Percentiles rank a stretch among this genome's conserved stretches.
Evolutionary conservation across 2,113 vertebrate genomes (phyloP).

Genomic region (Camelus bactrianus): DNA sequence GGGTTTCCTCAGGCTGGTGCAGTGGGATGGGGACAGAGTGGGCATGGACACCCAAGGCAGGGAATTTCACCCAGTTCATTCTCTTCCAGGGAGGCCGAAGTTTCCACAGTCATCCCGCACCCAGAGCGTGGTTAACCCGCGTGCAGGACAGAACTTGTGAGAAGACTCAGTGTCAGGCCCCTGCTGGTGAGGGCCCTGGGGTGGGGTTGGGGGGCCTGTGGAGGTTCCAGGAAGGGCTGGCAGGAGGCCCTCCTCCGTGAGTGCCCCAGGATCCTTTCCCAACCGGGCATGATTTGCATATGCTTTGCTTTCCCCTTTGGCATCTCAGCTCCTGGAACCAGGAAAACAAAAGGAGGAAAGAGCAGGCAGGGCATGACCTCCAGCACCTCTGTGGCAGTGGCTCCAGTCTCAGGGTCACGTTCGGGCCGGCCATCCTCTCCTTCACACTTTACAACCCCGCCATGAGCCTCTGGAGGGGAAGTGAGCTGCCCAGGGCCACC

Average conservation of each 20-base stretch:
- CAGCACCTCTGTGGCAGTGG: neutral
- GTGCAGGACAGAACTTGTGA: neutral
- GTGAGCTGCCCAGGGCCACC: neutral
- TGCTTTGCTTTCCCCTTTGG: conserved; percentile 53
- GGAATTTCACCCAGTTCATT: neutral
- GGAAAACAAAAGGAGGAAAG: conserved; percentile 67
- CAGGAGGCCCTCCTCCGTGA: neutral
- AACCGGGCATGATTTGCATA: conserved; percentile 76
- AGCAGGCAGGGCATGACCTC: neutral
- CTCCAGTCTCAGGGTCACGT: neutral
- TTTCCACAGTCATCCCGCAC: neutral
- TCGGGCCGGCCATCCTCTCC: neutral
- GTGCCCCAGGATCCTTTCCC: conserved; percentile 69
- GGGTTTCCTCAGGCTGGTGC: neutral
- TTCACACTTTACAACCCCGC: neutral
- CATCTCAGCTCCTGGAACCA: conserved; percentile 62
- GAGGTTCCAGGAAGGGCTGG: neutral
- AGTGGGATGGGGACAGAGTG: neutral
- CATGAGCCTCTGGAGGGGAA: neutral
- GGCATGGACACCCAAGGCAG: neutral
- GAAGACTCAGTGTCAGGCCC: neutral
- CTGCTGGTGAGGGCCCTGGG: neutral
- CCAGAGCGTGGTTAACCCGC: neutral
- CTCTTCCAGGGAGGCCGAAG: neutral
- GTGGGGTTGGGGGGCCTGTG: neutral